Percentiles rank a stretch among this genome's conserved stretches.
Evolutionary conservation across 2,888 invertebrate genomes (phyloP).

Genomic region (Oligia fasciuncula): DNA sequence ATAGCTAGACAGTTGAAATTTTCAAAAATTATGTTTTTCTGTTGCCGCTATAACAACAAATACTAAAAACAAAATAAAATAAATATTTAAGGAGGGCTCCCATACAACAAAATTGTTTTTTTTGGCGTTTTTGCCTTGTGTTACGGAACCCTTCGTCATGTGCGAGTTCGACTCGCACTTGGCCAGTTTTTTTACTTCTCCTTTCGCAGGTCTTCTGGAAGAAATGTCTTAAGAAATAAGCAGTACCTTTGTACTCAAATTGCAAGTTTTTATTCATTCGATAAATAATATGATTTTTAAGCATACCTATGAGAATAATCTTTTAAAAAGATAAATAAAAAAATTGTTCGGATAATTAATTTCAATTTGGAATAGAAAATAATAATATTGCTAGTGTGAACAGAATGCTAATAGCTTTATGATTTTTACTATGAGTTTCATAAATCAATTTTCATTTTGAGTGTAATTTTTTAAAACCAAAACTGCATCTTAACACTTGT

Average conservation of each 20-base stretch:
- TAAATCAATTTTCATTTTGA: neutral
- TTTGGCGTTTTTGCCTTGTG: too few relatives aligned
- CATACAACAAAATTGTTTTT: too few relatives aligned
- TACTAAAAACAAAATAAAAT: too few relatives aligned
- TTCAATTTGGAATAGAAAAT: constrained; percentile 19
- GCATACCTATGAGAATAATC: neutral
- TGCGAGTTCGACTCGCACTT: too few relatives aligned
- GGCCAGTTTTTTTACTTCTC: too few relatives aligned
- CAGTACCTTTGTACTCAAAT: neutral
- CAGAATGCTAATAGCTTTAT: neutral
- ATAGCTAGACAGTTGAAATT: too few relatives aligned
- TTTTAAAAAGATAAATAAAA: neutral
- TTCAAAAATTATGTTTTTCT: too few relatives aligned
- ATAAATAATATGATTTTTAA: neutral
- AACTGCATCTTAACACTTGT: neutral
- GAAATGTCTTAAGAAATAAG: too few relatives aligned
- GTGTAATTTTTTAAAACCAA: neutral
- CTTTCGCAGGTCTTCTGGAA: too few relatives aligned
- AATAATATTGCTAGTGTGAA: neutral
- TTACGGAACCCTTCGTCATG: too few relatives aligned
- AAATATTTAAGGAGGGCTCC: too few relatives aligned
- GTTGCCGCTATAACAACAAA: too few relatives aligned
- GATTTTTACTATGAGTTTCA: neutral
- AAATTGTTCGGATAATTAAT: neutral
- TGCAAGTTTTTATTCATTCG: neutral